A percentile compares a stretch with the other conserved stretches of the same genome.
Conservation (phyloP, 2,113 vertebrate species). For the Cnemophilus loriae region DNA sequence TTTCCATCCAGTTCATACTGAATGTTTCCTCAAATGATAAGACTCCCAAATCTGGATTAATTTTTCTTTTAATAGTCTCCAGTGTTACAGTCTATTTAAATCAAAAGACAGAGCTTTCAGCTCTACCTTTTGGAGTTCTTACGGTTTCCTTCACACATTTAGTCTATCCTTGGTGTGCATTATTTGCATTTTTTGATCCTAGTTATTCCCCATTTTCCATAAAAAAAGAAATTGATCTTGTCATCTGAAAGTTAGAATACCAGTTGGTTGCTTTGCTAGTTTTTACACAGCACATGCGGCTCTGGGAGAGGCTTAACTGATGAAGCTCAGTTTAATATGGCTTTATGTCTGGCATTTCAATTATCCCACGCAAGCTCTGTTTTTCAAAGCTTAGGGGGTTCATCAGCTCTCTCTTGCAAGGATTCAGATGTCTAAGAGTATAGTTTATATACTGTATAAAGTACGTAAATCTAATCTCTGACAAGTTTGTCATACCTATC, state of each 20-base stretch:
- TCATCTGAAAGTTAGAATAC: neutral
- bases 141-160: neutral
- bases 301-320: conserved; percentile 1
- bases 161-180: neutral
- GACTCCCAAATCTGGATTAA: neutral
- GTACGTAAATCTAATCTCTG: neutral
- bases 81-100: neutral
- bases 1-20: neutral
- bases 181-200: neutral
- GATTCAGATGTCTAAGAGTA: neutral
- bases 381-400: conserved; percentile 1
- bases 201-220: neutral
- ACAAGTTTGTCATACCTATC: neutral
- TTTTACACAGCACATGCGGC: neutral
- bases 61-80: neutral
- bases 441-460: neutral
- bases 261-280: neutral
- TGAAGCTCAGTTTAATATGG: conserved; percentile 29
- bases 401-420: neutral
- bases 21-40: neutral
- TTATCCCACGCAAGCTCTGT: neutral
- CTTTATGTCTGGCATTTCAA: conserved; percentile 32
- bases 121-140: neutral
- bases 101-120: neutral
- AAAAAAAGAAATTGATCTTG: neutral